These are phyloP conservation scores for Cygnus buccinator DNA, from an alignment of 2,113 vertebrate species.

Conservation along the genomic window DNA sequence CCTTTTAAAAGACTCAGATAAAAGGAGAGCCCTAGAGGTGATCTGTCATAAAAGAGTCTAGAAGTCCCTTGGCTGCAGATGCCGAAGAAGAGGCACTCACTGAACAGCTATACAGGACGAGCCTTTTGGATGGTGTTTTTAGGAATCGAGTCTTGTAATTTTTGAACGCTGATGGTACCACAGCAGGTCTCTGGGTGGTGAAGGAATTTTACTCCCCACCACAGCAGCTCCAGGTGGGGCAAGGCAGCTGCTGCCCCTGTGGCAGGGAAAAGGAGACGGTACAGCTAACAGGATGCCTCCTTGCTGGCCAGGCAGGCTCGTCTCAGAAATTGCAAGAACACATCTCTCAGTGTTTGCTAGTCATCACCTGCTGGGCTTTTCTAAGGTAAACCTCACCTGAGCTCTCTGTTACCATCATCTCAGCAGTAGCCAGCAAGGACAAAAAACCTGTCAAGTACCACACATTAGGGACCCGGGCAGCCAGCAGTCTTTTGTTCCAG, in stretches of 20 bases:
- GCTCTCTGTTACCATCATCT: slow-evolving; percentile 38
- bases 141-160: not conserved
- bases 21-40: not conserved
- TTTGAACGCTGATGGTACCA: rapidly evolving
- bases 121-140: not conserved
- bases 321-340: not conserved
- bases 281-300: not conserved
- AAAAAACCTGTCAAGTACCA: not conserved
- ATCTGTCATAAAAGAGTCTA: not conserved
- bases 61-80: not conserved
- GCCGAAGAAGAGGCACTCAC: not conserved
- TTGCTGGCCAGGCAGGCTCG: not conserved
- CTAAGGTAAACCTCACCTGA: slow-evolving; percentile 34
- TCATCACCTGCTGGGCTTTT: slow-evolving; percentile 17
- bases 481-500: slow-evolving; percentile 14
- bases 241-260: not conserved
- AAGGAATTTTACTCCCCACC: not conserved
- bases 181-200: not conserved
- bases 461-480: not conserved
- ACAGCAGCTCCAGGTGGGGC: not conserved
- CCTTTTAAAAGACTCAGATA: not conserved
- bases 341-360: not conserved
- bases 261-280: not conserved
- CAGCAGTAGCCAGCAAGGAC: slow-evolving; percentile 31
- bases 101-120: not conserved